Evolutionary conservation across 2,797 vertebrate species (phyloP), one percentile per base, ranked within the genome.

Genomic region (Odontamblyopus rebecca): DNA sequence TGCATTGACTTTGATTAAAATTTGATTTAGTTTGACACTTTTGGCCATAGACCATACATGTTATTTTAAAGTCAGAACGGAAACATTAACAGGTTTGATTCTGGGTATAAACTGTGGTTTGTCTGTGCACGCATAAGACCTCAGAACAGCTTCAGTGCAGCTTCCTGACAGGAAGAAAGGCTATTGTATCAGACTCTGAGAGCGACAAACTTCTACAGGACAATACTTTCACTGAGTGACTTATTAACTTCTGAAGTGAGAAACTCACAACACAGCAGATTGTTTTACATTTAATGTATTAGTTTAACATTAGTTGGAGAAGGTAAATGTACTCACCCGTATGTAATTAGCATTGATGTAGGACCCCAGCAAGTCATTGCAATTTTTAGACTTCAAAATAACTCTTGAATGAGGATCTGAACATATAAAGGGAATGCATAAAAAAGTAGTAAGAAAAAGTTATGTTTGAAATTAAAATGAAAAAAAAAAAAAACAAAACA

Each of bases 291-390:
- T 4, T 18, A 26, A n/a, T 57, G 11, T 4, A 59, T 13, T 23
- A 56, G 54, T 56, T 59, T 59, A 15, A 59, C 56, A 23, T 23
- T 23, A 56, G 6, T 12, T 30, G 57, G 27, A 30, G 57, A 60
- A 60, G n/a, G 30, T 60, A 2, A 18, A 13, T 13, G 2, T 12
- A 94, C 96, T 93, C 89, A 99, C 97, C 91, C 95, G 93, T 76
- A 98, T 94, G 89, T 96, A 99, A 93, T 99, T 99, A 71, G 97
- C 97, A 76, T 99, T 98, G 85, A 99, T 97, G 89, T 98, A 98
- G 87, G 95, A 96, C 87, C 95, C 95, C 86, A 98, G 90, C 48
- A 89, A 91, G 89, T 98, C 95, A 27, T 93, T 94, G 84, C 91
- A 89, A 82, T 89, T 96, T 93, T 94, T 97, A 74, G 92, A 92